Evolutionary conservation across 1,140 invertebrate genomes (phyloP), one percentile per base, ranked within the genome.

Genomic region (Oedothorax gibbosus): DNA sequence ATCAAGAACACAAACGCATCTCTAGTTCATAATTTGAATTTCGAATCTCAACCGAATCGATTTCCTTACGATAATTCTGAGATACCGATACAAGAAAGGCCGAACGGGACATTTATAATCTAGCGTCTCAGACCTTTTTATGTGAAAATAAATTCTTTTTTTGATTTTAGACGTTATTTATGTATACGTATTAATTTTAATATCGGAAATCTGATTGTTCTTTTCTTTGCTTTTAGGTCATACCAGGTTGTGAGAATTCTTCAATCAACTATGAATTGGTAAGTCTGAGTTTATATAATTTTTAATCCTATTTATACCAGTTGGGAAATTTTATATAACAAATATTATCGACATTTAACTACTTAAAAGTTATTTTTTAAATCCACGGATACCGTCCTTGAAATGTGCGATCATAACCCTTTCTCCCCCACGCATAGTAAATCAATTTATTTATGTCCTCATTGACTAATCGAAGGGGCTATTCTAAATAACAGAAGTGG

Each of bases 191-290:
- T 35, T 35, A 2, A 35, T 35, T 35, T 35, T 35, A 62, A 1
- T 1, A 62, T 12, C 57, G 18, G 57, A 62, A 62, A 62, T 15
- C 1, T 62, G 18, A 62, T 62, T 12, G 11, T 15, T 11, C 65
- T 20, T 50, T 64, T 77, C 60, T 20, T 77, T 68, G 15, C 18
- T 77, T 77, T 50, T 14, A 77, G 75, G 75, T 77, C 18, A 60
- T 64, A 50, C 20, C 75, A 51, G 75, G 75, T 65, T 77, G 75
- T 65, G 75, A 77, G 49, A 57, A 57, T 18, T 77, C 75, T 50
- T 57, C 72, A 35, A 60, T 62, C 35, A 77, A 35, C 21, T 77
- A 77, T 77, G 75, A 77, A 53, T 64, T 77, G 75, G 75, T 77
- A 20, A 77, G 75, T 77, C 2, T 2, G 4, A 4, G 11, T 68